phyloP scores from a whole-genome alignment of 2,113 vertebrate species.

The Mesembrinibis cayennensis region DNA sequence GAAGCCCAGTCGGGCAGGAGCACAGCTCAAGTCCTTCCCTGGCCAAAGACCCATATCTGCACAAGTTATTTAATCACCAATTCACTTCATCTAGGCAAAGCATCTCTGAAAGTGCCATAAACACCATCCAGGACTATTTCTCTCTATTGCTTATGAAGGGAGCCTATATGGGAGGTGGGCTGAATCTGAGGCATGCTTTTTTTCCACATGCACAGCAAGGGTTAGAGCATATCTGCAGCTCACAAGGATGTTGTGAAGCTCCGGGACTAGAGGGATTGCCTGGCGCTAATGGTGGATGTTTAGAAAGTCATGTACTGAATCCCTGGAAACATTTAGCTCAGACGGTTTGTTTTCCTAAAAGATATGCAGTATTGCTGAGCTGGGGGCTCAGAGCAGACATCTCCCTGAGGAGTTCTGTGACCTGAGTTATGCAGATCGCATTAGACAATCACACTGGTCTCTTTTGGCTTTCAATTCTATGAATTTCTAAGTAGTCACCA shows the following conservation, averaged over 20 bases:
- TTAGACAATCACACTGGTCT: neutral
- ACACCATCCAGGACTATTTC: neutral
- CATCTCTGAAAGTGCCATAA: neutral
- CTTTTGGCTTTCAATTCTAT: neutral
- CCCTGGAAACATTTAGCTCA: conserved; percentile 14
- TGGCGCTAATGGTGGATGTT: neutral
- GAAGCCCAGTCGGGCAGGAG: neutral
- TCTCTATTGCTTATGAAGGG: neutral
- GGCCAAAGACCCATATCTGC: neutral
- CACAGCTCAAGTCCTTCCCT: neutral
- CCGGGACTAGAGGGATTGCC: neutral
- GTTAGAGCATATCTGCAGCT: neutral
- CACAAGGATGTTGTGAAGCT: neutral
- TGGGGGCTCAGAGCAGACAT: neutral
- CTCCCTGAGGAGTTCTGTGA: neutral
- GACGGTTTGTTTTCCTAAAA: conserved; percentile 28
- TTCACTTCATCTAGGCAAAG: neutral
- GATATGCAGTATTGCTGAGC: neutral
- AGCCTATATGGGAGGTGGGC: neutral
- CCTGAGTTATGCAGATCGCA: conserved; percentile 21
- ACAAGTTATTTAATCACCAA: neutral
- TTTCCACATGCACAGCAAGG: fast-evolving
- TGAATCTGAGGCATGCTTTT: fast-evolving
- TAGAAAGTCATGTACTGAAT: neutral
- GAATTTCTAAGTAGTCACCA: conserved; percentile 30